These are phyloP conservation scores for Colletes collaris DNA, from an alignment of 2,888 invertebrate species.

Conservation along the genomic window DNA sequence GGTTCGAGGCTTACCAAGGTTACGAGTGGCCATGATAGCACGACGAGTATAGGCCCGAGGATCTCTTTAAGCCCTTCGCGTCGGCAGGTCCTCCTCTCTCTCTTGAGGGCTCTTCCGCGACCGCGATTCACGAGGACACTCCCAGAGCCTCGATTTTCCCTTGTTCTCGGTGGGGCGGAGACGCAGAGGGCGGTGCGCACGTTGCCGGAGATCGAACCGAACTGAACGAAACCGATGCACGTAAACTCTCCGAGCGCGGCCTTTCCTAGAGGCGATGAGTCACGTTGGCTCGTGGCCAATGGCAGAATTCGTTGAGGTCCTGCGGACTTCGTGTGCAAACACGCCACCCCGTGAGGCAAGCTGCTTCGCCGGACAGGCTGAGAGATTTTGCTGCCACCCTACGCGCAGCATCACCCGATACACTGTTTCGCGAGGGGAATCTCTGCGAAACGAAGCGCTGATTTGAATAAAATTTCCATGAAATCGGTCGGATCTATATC, in stretches of 20 bases:
- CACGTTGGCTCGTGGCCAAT: constrained; percentile 80
- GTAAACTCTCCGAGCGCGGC: constrained; percentile 68
- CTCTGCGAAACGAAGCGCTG: too few species aligned
- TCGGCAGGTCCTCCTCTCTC: constrained; percentile 4
- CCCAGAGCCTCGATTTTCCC: constrained; percentile 22
- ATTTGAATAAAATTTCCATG: too few species aligned
- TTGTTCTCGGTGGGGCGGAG: neutral
- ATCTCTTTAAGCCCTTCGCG: constrained; percentile 13
- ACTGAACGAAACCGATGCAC: constrained; percentile 62
- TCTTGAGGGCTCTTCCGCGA: constrained; percentile 7
- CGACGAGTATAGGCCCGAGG: constrained; percentile 20
- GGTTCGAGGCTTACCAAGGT: constrained; percentile 54
- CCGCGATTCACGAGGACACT: constrained; percentile 36
- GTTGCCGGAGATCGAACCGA: constrained; percentile 76
- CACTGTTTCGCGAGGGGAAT: too few species aligned
- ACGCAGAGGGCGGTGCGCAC: constrained; percentile 48
- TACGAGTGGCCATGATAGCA: constrained; percentile 61
- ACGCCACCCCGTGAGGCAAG: constrained; percentile 44
- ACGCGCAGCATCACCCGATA: neutral
- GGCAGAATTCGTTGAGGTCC: constrained; percentile 67
- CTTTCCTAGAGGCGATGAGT: constrained; percentile 81
- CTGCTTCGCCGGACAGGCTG: constrained; percentile 45
- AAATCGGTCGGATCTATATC: too few species aligned
- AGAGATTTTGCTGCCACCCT: neutral
- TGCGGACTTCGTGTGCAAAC: constrained; percentile 46